Percentiles rank a stretch among this genome's conserved stretches.
Conservation (phyloP, 2,888 invertebrate species). For the Nasonovia ribisnigri region DNA sequence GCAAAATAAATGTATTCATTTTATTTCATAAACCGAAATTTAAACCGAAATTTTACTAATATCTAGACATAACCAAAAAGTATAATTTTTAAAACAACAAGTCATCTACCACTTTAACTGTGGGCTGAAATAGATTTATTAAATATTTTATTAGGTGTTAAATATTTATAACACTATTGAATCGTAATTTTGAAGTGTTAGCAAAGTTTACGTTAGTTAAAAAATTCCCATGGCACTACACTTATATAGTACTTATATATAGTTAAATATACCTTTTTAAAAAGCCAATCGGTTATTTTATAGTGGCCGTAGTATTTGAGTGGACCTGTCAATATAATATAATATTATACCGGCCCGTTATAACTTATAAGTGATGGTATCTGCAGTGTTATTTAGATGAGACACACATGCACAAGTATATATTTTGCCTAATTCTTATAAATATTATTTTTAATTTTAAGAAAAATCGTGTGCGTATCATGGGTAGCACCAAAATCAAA, state of each 20-base stretch:
- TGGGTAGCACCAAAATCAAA: neutral
- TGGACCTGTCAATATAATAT: slow-evolving; percentile 30
- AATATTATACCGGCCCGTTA: neutral
- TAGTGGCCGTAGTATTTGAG: neutral
- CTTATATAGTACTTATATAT: neutral
- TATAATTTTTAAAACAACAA: neutral
- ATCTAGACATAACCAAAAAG: neutral
- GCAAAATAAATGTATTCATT: neutral
- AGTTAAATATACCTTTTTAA: slow-evolving; percentile 15
- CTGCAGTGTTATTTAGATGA: neutral
- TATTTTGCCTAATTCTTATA: neutral
- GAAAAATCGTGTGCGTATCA: neutral
- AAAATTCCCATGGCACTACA: slow-evolving; percentile 46
- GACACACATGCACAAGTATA: neutral
- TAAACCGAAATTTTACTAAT: neutral
- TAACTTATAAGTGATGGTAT: neutral
- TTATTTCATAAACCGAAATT: neutral
- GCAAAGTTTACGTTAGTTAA: slow-evolving; percentile 21
- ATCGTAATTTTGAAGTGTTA: slow-evolving; percentile 20
- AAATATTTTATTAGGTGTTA: slow-evolving; percentile 5
- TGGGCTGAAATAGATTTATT: neutral
- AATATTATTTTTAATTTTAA: neutral
- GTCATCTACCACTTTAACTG: slow-evolving; percentile 14
- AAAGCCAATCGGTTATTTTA: slow-evolving; percentile 14
- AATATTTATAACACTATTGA: neutral